Conservation (phyloP, 2,113 vertebrate genomes). For the Rostratula benghalensis region DNA sequence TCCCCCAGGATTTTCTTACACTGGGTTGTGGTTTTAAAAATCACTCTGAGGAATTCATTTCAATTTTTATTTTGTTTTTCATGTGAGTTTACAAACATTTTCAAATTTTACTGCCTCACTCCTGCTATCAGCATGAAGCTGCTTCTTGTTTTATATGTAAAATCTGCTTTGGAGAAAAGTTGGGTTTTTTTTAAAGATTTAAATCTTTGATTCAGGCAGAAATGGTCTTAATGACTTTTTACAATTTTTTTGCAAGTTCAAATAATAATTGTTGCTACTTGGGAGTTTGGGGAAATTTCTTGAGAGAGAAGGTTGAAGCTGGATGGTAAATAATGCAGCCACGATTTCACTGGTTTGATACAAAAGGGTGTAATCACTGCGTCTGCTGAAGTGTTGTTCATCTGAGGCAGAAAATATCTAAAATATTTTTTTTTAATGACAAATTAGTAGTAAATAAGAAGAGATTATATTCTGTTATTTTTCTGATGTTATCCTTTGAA, state of each 20-base stretch:
- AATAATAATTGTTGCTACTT: neutral
- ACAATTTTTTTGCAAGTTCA: neutral
- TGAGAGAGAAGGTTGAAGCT: neutral
- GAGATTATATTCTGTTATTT: neutral
- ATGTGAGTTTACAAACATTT: neutral
- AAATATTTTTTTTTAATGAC: neutral
- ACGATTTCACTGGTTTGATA: neutral
- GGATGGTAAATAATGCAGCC: neutral
- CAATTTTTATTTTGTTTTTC: neutral
- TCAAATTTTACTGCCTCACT: neutral
- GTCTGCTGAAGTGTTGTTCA: neutral
- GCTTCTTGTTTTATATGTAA: neutral
- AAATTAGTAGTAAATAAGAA: neutral
- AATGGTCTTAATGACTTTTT: neutral
- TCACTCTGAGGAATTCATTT: neutral
- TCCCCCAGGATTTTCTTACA: neutral
- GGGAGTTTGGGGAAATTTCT: neutral
- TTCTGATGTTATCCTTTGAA: neutral
- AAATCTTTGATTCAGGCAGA: neutral
- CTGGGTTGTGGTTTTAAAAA: neutral
- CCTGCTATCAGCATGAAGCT: neutral
- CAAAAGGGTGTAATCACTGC: neutral
- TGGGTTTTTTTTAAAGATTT: neutral
- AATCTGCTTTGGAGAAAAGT: neutral
- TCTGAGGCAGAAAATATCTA: neutral